phyloP scores from a whole-genome alignment of 2,113 vertebrate genomes.

The Pipra filicauda region DNA sequence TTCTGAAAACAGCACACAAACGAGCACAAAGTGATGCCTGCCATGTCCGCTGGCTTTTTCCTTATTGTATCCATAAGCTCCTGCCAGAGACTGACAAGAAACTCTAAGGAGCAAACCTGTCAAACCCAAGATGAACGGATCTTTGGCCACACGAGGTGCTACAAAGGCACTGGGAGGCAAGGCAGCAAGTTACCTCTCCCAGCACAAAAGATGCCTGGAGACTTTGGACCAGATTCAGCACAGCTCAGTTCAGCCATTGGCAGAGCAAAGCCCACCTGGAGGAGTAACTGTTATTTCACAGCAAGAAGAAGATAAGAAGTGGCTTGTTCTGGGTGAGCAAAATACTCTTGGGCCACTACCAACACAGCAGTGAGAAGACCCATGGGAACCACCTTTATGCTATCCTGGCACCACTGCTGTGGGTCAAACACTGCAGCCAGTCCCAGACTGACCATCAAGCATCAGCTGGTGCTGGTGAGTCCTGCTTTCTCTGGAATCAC shows the following conservation, averaged over 20 bases:
- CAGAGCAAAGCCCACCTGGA: neutral
- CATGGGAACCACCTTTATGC: rapidly evolving
- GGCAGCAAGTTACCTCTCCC: neutral
- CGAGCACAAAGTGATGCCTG: neutral
- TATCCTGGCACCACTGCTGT: too few species aligned
- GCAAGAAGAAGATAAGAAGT: neutral
- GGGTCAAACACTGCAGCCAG: neutral
- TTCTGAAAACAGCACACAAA: neutral
- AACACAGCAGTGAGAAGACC: neutral
- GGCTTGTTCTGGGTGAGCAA: neutral
- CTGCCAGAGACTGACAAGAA: neutral
- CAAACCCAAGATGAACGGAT: rapidly evolving
- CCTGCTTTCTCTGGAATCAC: neutral
- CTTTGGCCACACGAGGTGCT: neutral
- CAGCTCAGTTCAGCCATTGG: neutral
- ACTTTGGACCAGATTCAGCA: neutral
- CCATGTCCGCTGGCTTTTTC: neutral
- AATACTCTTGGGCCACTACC: rapidly evolving
- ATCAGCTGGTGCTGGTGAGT: rapidly evolving
- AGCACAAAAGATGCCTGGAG: neutral
- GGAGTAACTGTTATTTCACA: neutral
- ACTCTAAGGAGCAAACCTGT: neutral
- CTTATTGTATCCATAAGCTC: neutral
- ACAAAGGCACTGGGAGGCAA: neutral
- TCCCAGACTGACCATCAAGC: neutral